These are phyloP conservation scores for Neoaliturus tenellus DNA, from an alignment of 2,888 invertebrate genomes.

Conservation along the genomic window DNA sequence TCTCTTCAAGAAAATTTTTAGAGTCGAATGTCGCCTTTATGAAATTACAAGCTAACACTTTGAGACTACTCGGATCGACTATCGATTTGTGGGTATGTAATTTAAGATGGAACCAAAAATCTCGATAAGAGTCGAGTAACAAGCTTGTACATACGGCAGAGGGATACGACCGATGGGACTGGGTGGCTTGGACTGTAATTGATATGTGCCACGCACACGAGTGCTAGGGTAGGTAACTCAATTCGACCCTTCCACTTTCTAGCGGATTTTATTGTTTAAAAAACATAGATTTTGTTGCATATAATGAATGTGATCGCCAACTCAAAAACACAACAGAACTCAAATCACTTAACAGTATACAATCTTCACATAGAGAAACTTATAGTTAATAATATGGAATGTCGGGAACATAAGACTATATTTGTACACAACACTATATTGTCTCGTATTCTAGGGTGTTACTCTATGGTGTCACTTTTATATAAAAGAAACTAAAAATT, in stretches of 20 bases:
- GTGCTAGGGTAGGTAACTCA: slow-evolving; percentile 29
- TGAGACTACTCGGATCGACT: neutral
- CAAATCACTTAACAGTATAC: slow-evolving; percentile 45
- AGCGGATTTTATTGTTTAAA: slow-evolving; percentile 31
- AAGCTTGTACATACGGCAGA: neutral
- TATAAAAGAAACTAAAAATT: slow-evolving; percentile 38
- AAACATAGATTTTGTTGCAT: slow-evolving; percentile 30
- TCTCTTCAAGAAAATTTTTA: neutral
- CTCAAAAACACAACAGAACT: slow-evolving; percentile 29
- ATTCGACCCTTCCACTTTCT: slow-evolving; percentile 41
- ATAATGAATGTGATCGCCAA: slow-evolving; percentile 11
- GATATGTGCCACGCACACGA: slow-evolving; percentile 33
- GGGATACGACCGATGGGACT: neutral
- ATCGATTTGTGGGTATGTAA: no score
- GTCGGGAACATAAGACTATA: slow-evolving; percentile 56
- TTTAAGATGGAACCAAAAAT: no score
- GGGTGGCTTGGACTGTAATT: slow-evolving; percentile 19
- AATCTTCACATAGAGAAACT: slow-evolving; percentile 48
- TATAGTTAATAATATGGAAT: slow-evolving; percentile 54
- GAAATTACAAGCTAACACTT: neutral
- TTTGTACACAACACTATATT: slow-evolving; percentile 58
- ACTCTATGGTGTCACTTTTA: slow-evolving; percentile 56
- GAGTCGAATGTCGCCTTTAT: slow-evolving; percentile 40
- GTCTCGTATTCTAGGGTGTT: slow-evolving; percentile 53
- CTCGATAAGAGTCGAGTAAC: neutral